Base-by-base conservation (phyloP, 2,797 vertebrate species). In the Eulemur coronatus region DNA sequence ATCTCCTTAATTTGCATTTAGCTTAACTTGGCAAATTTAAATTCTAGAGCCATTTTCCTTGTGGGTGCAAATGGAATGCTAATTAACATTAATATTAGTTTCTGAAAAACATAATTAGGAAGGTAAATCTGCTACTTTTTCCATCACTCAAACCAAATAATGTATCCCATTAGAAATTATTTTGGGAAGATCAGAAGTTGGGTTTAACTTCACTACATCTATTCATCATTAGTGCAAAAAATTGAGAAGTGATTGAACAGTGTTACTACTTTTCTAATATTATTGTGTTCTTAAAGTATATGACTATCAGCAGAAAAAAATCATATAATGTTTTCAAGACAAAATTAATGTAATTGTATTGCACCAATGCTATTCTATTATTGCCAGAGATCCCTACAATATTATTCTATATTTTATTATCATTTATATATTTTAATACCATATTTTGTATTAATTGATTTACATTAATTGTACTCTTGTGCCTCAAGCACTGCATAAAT, bases 11-110 rank as follows among this genome's bases (percentile, higher is more conserved):
- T 88, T 94, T 92, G 43, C 88, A 75, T 88, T 70, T 85, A 80
- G 33, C 48, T 94, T 95, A 75, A 90, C 63, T 84, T 95, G 90
- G 63, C 73, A 96, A 89, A 95, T 97, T 95, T 85, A 95, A 94
- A 97, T 92, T 92, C 90, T 78, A 57, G 26, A 96, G 38, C 93
- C 65, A 85, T 86, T 89, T 95, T 96, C 48, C 14, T 81, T 70
- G 41, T 81, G 63, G 55, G 41, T 63, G 7, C 46, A 94, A 92
- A 91, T 92, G 73, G 80, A 96, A 96, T 95, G 33, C 81, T 97
- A 97, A 96, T 82, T 96, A 95, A 85, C 93, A 75, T 84, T 97
- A 94, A 89, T 96, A 94, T 97, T 92, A 70, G 69, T 65, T 52
- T 97, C n/a, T 89, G 87, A 72, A 78, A 97, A 95, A 92, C 57